Base-by-base conservation (phyloP, 2,113 vertebrate species). In the Aspidoscelis tigris region DNA sequence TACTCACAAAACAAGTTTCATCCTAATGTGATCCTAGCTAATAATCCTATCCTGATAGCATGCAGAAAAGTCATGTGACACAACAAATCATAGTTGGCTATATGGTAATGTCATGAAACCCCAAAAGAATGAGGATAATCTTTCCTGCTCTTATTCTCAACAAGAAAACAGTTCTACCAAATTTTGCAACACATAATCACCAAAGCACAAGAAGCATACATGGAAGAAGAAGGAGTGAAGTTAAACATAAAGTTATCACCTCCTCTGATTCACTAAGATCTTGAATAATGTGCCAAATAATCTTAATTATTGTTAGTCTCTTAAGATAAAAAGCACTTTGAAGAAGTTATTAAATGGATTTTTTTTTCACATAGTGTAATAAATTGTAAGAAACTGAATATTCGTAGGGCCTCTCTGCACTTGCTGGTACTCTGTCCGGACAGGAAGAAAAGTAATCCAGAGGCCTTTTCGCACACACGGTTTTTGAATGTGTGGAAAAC, bases 281-380 rank as follows among this genome's bases (percentile, higher is more conserved):
- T 26, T 22, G 44, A 73, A 66, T 44, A 44, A 88, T 76, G 21
- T 9, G 47, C 50, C 24, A 70, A 39, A 64, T 11, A 74, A 1
- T 72, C 81, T 70, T 68, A 68, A 43, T 80, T 77, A 26, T 18
- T 72, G 22, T 21, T 65, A 77, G 0, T 6, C 76, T 78, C 1
- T 22, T 0, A 0, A 88, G 66, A 74, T 75, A 76, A 85, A 33
- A 86, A 58, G 83, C 12, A 22, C 0, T 3, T 24, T 55, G 71
- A 65, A 77, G 18, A 41, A 33, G 83, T 88, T 87, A 78, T 22
- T 78, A 22, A 83, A 86, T 5, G 58, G 68, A 50, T 2, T 39
- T 26, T 65, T 85, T 33, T 33, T 33, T 88, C 58, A 68, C 65
- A 58, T 5, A 83, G 1, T 0, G 0, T 85, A 53, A 82, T 83